Conservation (phyloP, 92 coral and sea anemone genomes). For the Metridium senile region DNA sequence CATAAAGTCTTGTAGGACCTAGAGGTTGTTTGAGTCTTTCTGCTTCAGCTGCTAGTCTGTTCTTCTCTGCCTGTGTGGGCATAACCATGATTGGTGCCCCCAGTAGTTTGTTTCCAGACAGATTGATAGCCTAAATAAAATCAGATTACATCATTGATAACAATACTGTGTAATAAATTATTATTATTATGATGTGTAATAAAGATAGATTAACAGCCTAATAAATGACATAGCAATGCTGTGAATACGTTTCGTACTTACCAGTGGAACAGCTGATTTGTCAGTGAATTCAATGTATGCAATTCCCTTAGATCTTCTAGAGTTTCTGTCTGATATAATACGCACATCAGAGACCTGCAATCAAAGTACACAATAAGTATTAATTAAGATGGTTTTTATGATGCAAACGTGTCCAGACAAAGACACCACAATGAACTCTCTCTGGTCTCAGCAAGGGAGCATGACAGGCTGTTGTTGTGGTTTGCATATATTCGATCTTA, state of each 20-base stretch:
- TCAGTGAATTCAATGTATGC: slow-evolving; percentile 98
- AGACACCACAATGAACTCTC: no score
- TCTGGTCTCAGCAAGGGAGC: no score
- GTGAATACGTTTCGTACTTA: slow-evolving; percentile 59
- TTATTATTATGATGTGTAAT: no score
- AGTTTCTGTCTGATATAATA: slow-evolving; percentile 96
- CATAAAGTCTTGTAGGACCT: slow-evolving; percentile 97
- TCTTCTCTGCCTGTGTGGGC: slow-evolving; percentile 97
- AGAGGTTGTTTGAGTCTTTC: slow-evolving; percentile 88
- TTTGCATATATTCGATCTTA: no score
- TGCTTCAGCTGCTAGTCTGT: slow-evolving; percentile 96
- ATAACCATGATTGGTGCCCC: slow-evolving; percentile 98
- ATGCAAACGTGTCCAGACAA: slow-evolving; percentile 1
- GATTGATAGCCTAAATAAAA: slow-evolving; percentile 72
- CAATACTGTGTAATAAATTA: no score
- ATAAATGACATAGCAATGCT: no score
- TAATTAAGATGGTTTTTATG: not conserved
- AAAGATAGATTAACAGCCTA: no score
- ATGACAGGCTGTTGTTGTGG: no score
- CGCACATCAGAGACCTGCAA: slow-evolving; percentile 91
- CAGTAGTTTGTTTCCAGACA: slow-evolving; percentile 91
- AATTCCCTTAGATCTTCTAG: slow-evolving; percentile 97
- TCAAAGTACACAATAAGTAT: not conserved
- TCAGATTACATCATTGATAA: not conserved
- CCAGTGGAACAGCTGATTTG: slow-evolving; percentile 97